Evolutionary conservation across 2,797 vertebrate species (phyloP).

Genomic region (Chelidonichthys spinosus): DNA sequence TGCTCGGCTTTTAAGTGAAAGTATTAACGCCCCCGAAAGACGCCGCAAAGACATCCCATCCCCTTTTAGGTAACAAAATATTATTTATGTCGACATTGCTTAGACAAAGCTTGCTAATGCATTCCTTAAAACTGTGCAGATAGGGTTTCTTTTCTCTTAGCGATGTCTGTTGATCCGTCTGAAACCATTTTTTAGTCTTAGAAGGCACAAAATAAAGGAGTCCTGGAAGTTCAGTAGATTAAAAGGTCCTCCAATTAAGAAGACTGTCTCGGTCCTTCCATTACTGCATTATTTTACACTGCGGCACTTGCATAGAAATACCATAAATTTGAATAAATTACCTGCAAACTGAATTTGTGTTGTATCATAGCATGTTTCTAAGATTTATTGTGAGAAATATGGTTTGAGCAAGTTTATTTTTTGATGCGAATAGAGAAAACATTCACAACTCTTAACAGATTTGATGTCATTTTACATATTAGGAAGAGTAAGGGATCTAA

Average conservation of each 20-base stretch:
- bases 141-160: slow-evolving; percentile 41
- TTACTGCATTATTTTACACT: slow-evolving; percentile 73
- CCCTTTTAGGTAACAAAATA: slow-evolving; percentile 58
- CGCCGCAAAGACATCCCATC: slow-evolving; percentile 49
- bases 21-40: slow-evolving; percentile 50
- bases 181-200: slow-evolving; percentile 48
- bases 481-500: background rate
- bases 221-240: slow-evolving; percentile 66
- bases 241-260: slow-evolving; percentile 73
- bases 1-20: slow-evolving; percentile 57
- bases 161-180: slow-evolving; percentile 53
- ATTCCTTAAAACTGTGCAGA: slow-evolving; percentile 55
- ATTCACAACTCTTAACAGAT: background rate
- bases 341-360: background rate
- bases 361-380: background rate
- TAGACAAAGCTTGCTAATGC: slow-evolving; percentile 60
- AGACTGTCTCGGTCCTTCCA: slow-evolving; percentile 73
- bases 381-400: background rate
- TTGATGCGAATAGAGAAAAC: background rate
- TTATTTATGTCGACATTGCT: slow-evolving; percentile 58
- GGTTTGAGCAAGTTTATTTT: background rate
- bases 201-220: slow-evolving; percentile 53
- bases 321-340: background rate
- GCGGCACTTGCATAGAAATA: slow-evolving; percentile 41
- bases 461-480: background rate